phyloP scores from a whole-genome alignment of 2,888 invertebrate genomes.

The Trypoxylon attenuatum region DNA sequence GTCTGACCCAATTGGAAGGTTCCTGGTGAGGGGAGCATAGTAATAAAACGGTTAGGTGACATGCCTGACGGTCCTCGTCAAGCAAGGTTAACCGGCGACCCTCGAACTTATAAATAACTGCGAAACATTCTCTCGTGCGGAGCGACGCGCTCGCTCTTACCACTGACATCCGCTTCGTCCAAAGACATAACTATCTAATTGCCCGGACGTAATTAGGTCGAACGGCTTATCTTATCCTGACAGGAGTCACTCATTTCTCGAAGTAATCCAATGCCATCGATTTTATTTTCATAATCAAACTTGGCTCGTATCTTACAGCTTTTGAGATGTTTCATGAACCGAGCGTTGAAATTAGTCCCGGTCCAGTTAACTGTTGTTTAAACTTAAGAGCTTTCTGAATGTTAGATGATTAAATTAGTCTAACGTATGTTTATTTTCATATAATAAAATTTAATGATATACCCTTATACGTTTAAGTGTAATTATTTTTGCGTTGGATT shows the following conservation, averaged over 20 bases:
- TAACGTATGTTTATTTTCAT: no score
- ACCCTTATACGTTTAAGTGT: no score
- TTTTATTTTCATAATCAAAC: no score
- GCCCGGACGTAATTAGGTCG: background rate
- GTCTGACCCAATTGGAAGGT: conserved; percentile 57
- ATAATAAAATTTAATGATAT: no score
- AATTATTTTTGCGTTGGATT: no score
- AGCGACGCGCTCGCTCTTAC: conserved; percentile 19
- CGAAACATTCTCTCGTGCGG: conserved; percentile 42
- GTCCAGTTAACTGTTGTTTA: no score
- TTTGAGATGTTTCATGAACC: no score
- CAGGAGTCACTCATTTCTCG: background rate
- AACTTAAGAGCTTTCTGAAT: no score
- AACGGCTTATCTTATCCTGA: background rate
- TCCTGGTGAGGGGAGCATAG: conserved; percentile 29
- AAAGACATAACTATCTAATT: conserved; percentile 3
- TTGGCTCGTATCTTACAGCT: no score
- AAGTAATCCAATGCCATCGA: background rate
- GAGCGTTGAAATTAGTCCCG: no score
- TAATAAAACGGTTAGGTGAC: conserved; percentile 60
- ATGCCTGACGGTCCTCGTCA: conserved; percentile 64
- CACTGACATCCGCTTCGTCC: conserved; percentile 5
- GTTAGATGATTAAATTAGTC: no score
- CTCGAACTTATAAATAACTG: conserved; percentile 70
- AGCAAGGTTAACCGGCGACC: conserved; percentile 71